These are phyloP conservation scores for Epinotia bilunana DNA, from an alignment of 2,888 invertebrate genomes.

Conservation along the genomic window DNA sequence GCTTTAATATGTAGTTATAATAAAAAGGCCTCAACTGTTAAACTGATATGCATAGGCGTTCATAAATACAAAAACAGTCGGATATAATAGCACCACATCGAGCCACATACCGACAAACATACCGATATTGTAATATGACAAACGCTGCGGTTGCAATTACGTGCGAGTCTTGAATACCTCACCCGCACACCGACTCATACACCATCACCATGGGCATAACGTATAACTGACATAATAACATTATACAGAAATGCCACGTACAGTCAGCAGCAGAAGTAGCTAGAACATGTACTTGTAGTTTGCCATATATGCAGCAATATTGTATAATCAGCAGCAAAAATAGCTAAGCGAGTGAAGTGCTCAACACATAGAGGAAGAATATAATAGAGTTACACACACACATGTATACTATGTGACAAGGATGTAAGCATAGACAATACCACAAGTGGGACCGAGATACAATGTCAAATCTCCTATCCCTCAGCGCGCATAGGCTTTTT, in stretches of 20 bases:
- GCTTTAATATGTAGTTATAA: too few relatives aligned
- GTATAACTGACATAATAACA: slow-evolving; percentile 14
- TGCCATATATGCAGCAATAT: too few relatives aligned
- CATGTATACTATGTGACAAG: too few relatives aligned
- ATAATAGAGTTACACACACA: too few relatives aligned
- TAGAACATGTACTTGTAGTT: too few relatives aligned
- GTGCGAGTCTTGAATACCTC: slow-evolving; percentile 41
- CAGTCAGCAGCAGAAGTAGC: neutral
- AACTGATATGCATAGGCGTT: neutral
- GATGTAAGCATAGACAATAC: too few relatives aligned
- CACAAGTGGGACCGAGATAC: too few relatives aligned
- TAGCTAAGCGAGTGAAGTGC: too few relatives aligned
- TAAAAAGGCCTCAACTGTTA: neutral
- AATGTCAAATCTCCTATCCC: too few relatives aligned
- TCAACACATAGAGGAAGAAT: too few relatives aligned
- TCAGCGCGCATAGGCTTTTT: too few relatives aligned
- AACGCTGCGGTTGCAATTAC: slow-evolving; percentile 37
- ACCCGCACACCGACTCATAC: slow-evolving; percentile 26
- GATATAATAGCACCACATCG: neutral
- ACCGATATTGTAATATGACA: slow-evolving; percentile 24
- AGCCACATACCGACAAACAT: slow-evolving; percentile 8
- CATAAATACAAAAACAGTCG: neutral
- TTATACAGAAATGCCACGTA: slow-evolving; percentile 34
- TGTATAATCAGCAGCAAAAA: too few relatives aligned
- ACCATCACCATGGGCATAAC: slow-evolving; percentile 23